phyloP scores from a whole-genome alignment of 2,797 vertebrate species.

The Lacerta bilineata region DNA sequence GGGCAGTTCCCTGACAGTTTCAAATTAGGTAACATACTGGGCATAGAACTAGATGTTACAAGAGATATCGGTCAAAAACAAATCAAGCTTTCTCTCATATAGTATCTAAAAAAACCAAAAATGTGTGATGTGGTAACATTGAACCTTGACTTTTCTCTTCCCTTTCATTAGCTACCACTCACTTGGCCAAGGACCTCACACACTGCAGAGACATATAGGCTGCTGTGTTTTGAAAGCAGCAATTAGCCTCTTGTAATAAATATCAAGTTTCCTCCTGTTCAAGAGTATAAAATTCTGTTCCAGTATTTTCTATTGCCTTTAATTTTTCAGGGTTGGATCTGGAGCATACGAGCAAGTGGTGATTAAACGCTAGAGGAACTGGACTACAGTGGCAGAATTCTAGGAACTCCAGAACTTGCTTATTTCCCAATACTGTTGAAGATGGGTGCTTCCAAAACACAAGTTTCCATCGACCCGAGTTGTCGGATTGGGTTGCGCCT shows the following conservation, averaged over 20 bases:
- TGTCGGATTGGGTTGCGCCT: constrained; percentile 36
- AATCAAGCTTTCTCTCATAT: neutral
- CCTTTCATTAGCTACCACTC: neutral
- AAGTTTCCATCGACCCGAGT: constrained; percentile 23
- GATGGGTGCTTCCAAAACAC: constrained; percentile 29
- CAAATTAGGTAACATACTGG: neutral
- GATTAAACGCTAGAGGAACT: constrained; percentile 89
- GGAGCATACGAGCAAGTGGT: constrained; percentile 97
- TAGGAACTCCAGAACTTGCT: constrained; percentile 22
- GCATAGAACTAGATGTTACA: neutral
- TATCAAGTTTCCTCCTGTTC: neutral
- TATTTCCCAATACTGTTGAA: constrained; percentile 50
- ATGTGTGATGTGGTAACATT: neutral
- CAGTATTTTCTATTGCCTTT: neutral
- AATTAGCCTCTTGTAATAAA: neutral
- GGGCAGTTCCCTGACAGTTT: neutral
- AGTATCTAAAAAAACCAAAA: neutral
- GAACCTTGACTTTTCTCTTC: neutral
- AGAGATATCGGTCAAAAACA: neutral
- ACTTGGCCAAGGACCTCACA: neutral
- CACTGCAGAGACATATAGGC: neutral
- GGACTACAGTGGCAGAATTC: constrained; percentile 6
- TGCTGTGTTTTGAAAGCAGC: neutral
- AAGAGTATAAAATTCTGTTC: neutral
- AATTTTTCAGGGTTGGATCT: constrained; percentile 85